These are phyloP conservation scores for Picus viridis DNA, from an alignment of 2,797 vertebrate genomes.

Conservation along the genomic window DNA sequence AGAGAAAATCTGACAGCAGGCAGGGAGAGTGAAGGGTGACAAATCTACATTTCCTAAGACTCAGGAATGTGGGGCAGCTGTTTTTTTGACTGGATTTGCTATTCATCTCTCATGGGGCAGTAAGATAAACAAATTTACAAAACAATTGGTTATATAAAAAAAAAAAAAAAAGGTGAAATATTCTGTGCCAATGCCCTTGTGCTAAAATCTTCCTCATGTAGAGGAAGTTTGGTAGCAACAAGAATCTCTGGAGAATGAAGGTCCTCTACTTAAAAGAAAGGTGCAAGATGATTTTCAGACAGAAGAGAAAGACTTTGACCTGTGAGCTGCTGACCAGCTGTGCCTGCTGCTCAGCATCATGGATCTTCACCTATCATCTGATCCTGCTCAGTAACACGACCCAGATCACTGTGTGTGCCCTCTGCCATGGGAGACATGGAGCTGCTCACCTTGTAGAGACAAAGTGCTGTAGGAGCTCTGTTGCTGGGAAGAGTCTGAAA, in stretches of 20 bases:
- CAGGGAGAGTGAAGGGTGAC: background rate
- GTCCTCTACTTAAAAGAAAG: background rate
- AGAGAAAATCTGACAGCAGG: background rate
- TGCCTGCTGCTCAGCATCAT: constrained; percentile 19
- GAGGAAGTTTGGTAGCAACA: background rate
- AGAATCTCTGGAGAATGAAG: background rate
- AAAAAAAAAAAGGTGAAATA: background rate
- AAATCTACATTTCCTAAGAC: constrained; percentile 8
- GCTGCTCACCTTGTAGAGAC: constrained; percentile 27
- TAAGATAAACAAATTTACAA: background rate
- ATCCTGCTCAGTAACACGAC: constrained; percentile 59
- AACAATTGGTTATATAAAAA: background rate
- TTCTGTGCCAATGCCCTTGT: background rate
- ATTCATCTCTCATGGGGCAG: background rate
- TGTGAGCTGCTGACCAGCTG: constrained; percentile 30
- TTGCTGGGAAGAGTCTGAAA: constrained; percentile 38
- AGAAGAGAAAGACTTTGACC: constrained; percentile 29
- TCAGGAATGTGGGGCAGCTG: background rate
- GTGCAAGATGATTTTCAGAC: constrained; percentile 4
- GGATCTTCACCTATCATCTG: constrained; percentile 54
- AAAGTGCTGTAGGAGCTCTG: constrained; percentile 1
- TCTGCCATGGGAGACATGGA: constrained; percentile 50
- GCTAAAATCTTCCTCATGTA: background rate
- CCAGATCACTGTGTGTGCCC: constrained; percentile 49
- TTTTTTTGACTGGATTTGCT: background rate